These are phyloP conservation scores for Mus musculus DNA, from an alignment of 2,113 vertebrate species.

Conservation along the genomic window DNA sequence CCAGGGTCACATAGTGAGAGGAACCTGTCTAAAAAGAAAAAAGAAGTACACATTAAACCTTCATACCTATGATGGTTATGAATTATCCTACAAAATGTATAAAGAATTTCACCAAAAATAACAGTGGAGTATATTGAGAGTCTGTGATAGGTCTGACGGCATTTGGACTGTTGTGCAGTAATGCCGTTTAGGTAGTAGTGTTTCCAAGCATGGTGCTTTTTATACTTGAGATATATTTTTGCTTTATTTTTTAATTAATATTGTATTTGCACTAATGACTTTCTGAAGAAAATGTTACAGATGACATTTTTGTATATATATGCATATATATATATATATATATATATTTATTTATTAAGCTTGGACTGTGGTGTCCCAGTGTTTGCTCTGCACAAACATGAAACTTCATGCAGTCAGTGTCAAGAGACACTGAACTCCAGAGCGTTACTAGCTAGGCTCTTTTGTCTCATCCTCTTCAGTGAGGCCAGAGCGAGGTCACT, in stretches of 20 bases:
- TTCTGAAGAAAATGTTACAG: conserved; percentile 85
- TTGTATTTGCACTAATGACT: conserved; percentile 88
- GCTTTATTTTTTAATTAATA: conserved; percentile 87
- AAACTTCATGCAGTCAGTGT: conserved; percentile 74
- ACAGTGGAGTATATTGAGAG: conserved; percentile 18
- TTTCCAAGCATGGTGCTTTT: conserved; percentile 85
- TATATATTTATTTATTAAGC: conserved; percentile 83
- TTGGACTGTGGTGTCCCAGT: conserved; percentile 77
- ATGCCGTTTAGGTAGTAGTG: conserved; percentile 79
- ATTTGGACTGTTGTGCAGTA: conserved; percentile 84
- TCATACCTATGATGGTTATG: not conserved
- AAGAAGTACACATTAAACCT: not conserved
- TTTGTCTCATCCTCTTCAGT: conserved; percentile 68
- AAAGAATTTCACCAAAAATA: conserved; percentile 72
- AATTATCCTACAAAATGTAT: conserved; percentile 42
- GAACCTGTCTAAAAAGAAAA: too few species aligned
- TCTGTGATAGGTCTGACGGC: conserved; percentile 52
- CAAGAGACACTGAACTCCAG: conserved; percentile 72
- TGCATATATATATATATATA: too few species aligned
- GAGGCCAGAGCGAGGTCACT: conserved; percentile 22
- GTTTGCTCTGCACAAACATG: conserved; percentile 78
- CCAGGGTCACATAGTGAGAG: not conserved
- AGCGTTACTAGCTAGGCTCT: conserved; percentile 55
- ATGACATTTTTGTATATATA: conserved; percentile 77
- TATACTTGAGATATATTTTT: conserved; percentile 89